Percentiles rank a stretch among this genome's conserved stretches.
These are phyloP conservation scores for Lumbricus terrestris DNA, from an alignment of 2,888 invertebrate genomes.

Conservation along the genomic window DNA sequence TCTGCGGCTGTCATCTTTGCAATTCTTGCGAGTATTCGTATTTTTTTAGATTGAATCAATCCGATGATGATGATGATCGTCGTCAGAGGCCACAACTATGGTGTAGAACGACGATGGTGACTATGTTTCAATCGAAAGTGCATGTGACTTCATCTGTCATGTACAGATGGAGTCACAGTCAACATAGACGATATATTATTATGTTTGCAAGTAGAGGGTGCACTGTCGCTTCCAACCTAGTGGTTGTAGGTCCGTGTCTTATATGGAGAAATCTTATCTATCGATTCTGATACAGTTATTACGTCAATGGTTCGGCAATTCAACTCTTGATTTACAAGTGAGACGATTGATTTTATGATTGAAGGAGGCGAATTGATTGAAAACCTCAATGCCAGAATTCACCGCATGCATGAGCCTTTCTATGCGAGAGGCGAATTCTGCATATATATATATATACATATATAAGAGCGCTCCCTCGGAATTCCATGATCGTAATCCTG, in stretches of 20 bases:
- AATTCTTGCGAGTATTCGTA: not conserved
- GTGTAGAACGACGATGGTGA: not conserved
- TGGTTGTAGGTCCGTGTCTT: too few species aligned
- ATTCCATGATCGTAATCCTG: too few species aligned
- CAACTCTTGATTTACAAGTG: not conserved
- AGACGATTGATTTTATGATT: not conserved
- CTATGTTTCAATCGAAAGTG: not conserved
- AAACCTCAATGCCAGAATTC: not conserved
- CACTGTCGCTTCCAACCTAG: too few species aligned
- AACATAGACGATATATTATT: not conserved
- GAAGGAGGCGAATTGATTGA: not conserved
- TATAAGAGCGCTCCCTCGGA: not conserved
- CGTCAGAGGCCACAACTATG: not conserved
- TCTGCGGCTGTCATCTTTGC: not conserved
- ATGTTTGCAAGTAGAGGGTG: not conserved
- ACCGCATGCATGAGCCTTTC: not conserved
- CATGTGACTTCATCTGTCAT: too few species aligned
- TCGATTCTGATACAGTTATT: not conserved
- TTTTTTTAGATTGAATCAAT: not conserved
- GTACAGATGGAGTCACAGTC: too few species aligned
- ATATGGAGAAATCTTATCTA: too few species aligned
- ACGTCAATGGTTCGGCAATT: not conserved
- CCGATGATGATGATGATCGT: too few species aligned
- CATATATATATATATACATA: too few species aligned
- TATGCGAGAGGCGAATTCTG: not conserved